A percentile compares a stretch with the other conserved stretches of the same genome.
These are phyloP conservation scores for Julus scanicus DNA, from an alignment of 2,888 invertebrate species.

Conservation along the genomic window DNA sequence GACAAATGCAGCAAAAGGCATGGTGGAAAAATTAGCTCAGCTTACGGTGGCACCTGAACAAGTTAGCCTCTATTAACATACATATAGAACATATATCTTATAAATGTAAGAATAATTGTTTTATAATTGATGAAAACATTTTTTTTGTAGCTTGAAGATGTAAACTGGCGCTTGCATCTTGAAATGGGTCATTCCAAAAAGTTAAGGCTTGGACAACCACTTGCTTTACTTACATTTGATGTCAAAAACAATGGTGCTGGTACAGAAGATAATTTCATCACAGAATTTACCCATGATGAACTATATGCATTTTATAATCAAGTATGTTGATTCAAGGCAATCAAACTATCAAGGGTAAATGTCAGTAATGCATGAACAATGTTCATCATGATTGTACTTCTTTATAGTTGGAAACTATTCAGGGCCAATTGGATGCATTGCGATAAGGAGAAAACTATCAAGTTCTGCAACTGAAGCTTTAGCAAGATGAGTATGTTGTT, in stretches of 20 bases:
- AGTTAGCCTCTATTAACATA: conserved; percentile 60
- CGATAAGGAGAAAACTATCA: conserved; percentile 7
- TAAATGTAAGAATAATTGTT: not conserved
- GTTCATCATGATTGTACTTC: not conserved
- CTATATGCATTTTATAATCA: conserved; percentile 65
- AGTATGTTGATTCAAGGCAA: conserved; percentile 59
- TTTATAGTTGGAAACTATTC: conserved; percentile 53
- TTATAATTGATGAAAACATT: conserved; percentile 29
- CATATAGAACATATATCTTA: not conserved
- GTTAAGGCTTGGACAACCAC: conserved; percentile 64
- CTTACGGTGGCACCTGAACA: conserved; percentile 64
- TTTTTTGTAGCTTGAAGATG: conserved; percentile 63
- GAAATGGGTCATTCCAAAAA: conserved; percentile 65
- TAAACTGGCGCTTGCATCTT: conserved; percentile 65
- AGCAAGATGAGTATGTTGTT: not conserved
- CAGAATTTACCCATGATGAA: conserved; percentile 66
- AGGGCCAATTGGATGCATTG: conserved; percentile 53
- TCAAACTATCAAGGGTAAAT: not conserved
- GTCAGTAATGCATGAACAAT: not conserved
- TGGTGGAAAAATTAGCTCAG: conserved; percentile 64
- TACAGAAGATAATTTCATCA: conserved; percentile 62
- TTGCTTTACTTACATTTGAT: conserved; percentile 64
- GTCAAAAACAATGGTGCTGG: conserved; percentile 60
- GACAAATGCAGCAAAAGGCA: conserved; percentile 63
- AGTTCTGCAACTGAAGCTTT: too few species aligned